These are phyloP conservation scores for Chloropsis hardwickii DNA, from an alignment of 2,113 vertebrate genomes.

Conservation along the genomic window DNA sequence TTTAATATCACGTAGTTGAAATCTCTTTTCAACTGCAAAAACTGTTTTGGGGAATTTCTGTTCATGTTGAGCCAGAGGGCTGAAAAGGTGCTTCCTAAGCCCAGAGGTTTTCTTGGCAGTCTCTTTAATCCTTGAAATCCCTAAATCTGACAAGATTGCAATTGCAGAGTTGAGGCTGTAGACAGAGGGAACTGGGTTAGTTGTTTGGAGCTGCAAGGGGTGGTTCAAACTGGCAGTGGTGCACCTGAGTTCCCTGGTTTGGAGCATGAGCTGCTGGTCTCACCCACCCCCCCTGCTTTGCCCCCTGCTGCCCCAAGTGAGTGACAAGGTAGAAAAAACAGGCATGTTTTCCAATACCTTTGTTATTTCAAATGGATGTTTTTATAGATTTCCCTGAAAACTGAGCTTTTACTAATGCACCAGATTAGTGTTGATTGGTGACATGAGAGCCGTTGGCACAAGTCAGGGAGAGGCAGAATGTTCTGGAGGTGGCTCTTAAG, in stretches of 20 bases:
- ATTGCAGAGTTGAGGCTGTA: neutral
- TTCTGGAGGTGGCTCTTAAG: neutral
- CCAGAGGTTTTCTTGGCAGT: neutral
- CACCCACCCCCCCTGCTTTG: neutral
- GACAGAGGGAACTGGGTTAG: neutral
- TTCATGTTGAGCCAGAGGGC: neutral
- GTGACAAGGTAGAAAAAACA: neutral
- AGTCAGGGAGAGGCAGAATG: neutral
- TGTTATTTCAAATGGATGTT: neutral
- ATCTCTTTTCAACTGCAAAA: neutral
- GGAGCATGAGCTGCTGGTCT: neutral
- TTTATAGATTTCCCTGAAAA: constrained; percentile 50
- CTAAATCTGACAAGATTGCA: neutral
- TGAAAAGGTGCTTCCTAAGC: neutral
- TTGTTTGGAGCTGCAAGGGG: neutral
- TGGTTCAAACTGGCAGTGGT: neutral
- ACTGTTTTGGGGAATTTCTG: neutral
- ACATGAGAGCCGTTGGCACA: neutral
- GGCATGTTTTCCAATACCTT: neutral
- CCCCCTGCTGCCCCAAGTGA: neutral
- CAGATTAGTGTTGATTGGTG: constrained; percentile 30
- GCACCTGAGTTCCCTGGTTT: neutral
- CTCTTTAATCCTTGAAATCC: neutral
- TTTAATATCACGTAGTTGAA: neutral
- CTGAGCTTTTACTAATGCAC: constrained; percentile 40